These are phyloP conservation scores for Lysandra bellargus DNA, from an alignment of 2,888 invertebrate species.

Conservation along the genomic window DNA sequence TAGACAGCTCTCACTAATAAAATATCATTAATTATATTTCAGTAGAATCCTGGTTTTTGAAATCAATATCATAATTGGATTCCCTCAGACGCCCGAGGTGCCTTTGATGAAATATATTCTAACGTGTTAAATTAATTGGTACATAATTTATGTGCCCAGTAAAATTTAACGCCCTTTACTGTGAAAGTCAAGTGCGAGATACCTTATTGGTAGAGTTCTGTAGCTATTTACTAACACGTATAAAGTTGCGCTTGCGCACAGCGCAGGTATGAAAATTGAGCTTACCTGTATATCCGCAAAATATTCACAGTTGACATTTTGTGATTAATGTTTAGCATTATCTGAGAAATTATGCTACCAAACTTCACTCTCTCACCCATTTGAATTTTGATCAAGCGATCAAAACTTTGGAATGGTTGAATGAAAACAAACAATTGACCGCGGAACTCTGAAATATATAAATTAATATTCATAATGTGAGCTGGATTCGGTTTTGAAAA, in stretches of 20 bases:
- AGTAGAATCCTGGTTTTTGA: slow-evolving; percentile 19
- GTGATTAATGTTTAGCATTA: too few relatives aligned
- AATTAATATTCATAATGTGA: slow-evolving; percentile 55
- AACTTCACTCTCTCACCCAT: too few relatives aligned
- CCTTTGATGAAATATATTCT: slow-evolving; percentile 51
- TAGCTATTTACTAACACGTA: neutral
- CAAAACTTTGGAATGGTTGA: neutral
- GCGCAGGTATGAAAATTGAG: too few relatives aligned
- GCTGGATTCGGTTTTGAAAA: slow-evolving; percentile 48
- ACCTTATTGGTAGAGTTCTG: neutral
- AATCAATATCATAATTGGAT: slow-evolving; percentile 26
- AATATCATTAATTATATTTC: slow-evolving; percentile 29
- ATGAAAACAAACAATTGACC: too few relatives aligned
- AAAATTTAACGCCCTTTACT: slow-evolving; percentile 60
- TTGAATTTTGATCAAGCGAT: too few relatives aligned
- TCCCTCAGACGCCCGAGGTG: slow-evolving; percentile 12
- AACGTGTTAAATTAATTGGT: slow-evolving; percentile 65
- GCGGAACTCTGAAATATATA: slow-evolving; percentile 51
- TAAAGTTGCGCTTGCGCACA: neutral
- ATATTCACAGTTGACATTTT: too few relatives aligned
- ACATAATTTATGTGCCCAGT: slow-evolving; percentile 69
- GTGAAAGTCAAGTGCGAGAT: slow-evolving; percentile 40
- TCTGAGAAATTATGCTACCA: too few relatives aligned
- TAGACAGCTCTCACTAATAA: slow-evolving; percentile 17
- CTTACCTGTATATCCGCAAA: too few relatives aligned